Evolutionary conservation across 2,888 invertebrate genomes (phyloP).

Genomic region (Baccha elongata): DNA sequence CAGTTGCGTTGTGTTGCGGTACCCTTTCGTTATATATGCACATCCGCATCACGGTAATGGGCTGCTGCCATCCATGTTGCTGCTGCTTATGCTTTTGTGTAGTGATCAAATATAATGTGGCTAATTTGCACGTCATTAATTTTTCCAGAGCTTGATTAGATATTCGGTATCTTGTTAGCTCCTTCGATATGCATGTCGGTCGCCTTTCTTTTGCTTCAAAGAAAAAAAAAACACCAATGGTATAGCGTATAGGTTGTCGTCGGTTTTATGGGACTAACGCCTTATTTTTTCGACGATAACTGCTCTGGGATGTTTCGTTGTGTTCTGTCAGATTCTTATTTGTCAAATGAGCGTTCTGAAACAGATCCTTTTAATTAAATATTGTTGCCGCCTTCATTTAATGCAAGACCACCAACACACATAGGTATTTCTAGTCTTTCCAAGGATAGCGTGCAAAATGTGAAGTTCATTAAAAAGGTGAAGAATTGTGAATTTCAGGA

Average conservation of each 20-base stretch:
- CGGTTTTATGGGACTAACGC: constrained; percentile 8
- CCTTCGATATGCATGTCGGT: constrained; percentile 59
- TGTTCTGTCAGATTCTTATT: constrained; percentile 62
- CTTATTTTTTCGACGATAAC: constrained; percentile 19
- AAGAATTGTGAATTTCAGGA: constrained; percentile 1
- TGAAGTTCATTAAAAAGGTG: constrained; percentile 3
- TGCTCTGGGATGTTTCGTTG: constrained; percentile 48
- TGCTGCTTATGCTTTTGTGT: constrained; percentile 67
- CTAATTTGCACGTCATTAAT: constrained; percentile 74
- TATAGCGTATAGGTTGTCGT: too few relatives aligned
- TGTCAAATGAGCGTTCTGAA: constrained; percentile 63
- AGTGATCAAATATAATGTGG: constrained; percentile 71
- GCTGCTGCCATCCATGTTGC: constrained; percentile 60
- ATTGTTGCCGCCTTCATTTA: constrained; percentile 44
- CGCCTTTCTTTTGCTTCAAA: constrained; percentile 25
- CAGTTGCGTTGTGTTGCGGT: constrained; percentile 70
- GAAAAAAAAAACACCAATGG: constrained; percentile 21
- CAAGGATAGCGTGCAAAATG: not conserved
- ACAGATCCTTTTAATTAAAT: constrained; percentile 66
- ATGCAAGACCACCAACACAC: constrained; percentile 52
- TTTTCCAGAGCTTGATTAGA: constrained; percentile 67
- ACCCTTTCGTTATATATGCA: constrained; percentile 69
- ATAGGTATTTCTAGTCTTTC: too few relatives aligned
- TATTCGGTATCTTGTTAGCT: constrained; percentile 66
- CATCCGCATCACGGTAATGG: constrained; percentile 70